Conservation (phyloP, 2,888 invertebrate species). For the Mythimna vitellina region DNA sequence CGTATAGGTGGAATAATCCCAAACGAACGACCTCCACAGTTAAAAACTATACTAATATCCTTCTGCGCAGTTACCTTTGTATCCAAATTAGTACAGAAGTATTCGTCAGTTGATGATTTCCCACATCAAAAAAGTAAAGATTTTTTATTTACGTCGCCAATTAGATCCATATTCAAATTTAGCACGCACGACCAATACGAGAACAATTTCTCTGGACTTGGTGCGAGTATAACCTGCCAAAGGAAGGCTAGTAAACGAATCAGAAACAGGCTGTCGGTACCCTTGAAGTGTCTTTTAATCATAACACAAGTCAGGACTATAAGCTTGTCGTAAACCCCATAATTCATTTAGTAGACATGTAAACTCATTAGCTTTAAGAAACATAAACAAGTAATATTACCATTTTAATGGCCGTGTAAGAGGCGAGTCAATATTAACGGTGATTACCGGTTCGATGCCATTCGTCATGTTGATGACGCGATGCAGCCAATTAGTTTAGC, state of each 20-base stretch:
- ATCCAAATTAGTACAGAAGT: no score
- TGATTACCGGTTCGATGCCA: constrained; percentile 53
- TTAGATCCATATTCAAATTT: neutral
- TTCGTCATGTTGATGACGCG: constrained; percentile 54
- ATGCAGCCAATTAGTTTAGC: constrained; percentile 51
- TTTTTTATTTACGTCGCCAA: neutral
- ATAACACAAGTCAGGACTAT: neutral
- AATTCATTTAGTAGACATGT: constrained; percentile 31
- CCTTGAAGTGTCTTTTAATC: constrained; percentile 27
- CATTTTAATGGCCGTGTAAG: constrained; percentile 54
- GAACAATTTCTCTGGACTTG: constrained; percentile 3
- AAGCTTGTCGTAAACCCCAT: constrained; percentile 13
- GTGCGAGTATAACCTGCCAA: neutral
- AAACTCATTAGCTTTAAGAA: constrained; percentile 50
- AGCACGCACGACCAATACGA: neutral
- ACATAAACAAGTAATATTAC: constrained; percentile 57
- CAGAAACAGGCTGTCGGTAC: neutral
- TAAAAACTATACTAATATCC: no score
- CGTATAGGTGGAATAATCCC: no score
- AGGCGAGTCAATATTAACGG: constrained; percentile 51
- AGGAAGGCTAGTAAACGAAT: neutral
- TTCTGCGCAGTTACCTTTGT: no score
- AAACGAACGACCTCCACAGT: no score
- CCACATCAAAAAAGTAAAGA: no score
- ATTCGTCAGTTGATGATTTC: no score